phyloP scores from a whole-genome alignment of 2,113 vertebrate genomes.

The Macrotus californicus region DNA sequence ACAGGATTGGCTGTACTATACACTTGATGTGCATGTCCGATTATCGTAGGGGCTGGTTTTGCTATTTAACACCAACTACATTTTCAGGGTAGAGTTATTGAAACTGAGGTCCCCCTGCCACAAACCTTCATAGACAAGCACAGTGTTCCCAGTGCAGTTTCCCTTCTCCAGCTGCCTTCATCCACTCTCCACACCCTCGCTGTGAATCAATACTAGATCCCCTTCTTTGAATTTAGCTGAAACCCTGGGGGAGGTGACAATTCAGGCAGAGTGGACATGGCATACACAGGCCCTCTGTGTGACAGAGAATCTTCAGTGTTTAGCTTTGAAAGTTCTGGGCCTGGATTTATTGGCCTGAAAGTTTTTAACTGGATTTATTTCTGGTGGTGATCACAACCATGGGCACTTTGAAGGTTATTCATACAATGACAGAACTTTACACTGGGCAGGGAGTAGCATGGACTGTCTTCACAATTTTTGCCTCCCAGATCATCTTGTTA shows the following conservation, averaged over 20 bases:
- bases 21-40: no score
- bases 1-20: not conserved
- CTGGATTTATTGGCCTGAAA: no score
- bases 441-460: no score
- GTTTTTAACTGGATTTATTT: no score
- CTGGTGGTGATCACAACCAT: no score
- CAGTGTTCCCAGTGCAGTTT: not conserved
- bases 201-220: not conserved
- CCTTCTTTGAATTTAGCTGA: not conserved
- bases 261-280: no score
- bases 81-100: not conserved
- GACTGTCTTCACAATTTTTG: fast-evolving
- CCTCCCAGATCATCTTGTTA: fast-evolving
- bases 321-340: fast-evolving
- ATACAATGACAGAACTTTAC: not conserved
- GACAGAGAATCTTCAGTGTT: not conserved
- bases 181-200: no score
- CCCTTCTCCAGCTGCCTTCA: not conserved
- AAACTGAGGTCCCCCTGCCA: not conserved
- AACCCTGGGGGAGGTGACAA: not conserved
- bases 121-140: not conserved
- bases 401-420: fast-evolving
- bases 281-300: not conserved
- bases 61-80: not conserved
- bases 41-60: not conserved